Conservation (phyloP, 2,113 vertebrate species). For the Beaufortia kweichowensis region DNA sequence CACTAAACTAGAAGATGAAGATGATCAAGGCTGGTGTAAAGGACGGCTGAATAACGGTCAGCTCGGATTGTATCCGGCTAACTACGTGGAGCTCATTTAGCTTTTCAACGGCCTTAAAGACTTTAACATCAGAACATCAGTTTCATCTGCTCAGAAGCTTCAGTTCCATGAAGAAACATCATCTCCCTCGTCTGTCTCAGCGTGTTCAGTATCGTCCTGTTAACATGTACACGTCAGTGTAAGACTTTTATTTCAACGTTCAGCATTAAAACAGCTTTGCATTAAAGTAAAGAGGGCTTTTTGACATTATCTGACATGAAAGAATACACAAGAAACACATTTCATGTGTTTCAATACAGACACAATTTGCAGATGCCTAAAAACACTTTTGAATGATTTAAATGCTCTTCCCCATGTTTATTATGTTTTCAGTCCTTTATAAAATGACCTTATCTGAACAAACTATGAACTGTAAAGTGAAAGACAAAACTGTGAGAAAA, state of each 20-base stretch:
- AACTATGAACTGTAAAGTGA: not conserved
- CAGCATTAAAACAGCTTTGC: slow-evolving; percentile 52
- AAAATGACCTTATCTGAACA: not conserved
- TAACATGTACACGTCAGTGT: slow-evolving; percentile 58
- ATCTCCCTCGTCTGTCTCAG: slow-evolving; percentile 43
- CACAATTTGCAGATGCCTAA: not conserved
- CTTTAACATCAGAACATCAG: too few species aligned
- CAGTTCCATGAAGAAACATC: slow-evolving; percentile 50
- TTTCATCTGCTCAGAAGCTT: too few species aligned
- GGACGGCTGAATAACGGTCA: slow-evolving; percentile 91
- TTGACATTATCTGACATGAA: not conserved
- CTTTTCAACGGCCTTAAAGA: slow-evolving; percentile 53
- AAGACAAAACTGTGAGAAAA: not conserved
- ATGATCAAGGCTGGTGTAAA: slow-evolving; percentile 97
- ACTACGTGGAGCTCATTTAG: slow-evolving; percentile 92
- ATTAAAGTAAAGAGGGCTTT: not conserved
- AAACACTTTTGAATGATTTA: not conserved
- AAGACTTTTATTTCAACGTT: slow-evolving; percentile 57
- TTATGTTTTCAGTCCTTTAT: not conserved
- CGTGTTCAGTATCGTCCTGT: slow-evolving; percentile 60
- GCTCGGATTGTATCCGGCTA: slow-evolving; percentile 93
- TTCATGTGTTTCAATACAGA: not conserved
- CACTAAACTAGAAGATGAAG: slow-evolving; percentile 93
- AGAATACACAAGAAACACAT: not conserved
- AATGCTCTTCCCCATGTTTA: not conserved